phyloP scores from a whole-genome alignment of 2,113 vertebrate species.

The Hucho hucho region DNA sequence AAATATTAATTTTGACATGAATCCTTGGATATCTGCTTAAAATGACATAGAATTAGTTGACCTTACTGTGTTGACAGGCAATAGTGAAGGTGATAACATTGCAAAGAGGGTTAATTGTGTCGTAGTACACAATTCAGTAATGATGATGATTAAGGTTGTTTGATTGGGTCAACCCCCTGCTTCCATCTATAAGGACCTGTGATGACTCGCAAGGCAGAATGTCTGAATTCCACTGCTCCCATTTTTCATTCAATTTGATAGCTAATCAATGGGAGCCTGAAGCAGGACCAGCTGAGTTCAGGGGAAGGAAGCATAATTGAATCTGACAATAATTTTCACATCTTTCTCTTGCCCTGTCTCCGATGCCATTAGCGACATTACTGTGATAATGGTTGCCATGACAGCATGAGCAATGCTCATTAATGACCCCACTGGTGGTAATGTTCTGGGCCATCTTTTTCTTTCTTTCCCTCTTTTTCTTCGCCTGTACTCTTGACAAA shows the following conservation, averaged over 20 bases:
- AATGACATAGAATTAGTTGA: too few species aligned
- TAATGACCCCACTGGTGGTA: constrained; percentile 77
- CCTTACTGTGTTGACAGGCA: background rate
- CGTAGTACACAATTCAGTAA: constrained; percentile 58
- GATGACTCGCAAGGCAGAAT: constrained; percentile 66
- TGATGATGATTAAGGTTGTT: constrained; percentile 70
- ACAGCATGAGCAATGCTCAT: constrained; percentile 82
- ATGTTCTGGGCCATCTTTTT: constrained; percentile 70
- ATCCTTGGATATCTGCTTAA: too few species aligned
- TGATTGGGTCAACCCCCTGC: constrained; percentile 61
- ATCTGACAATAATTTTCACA: constrained; percentile 83
- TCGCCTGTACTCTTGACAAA: constrained; percentile 6
- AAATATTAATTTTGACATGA: too few species aligned
- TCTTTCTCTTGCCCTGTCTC: constrained; percentile 76
- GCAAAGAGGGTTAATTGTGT: constrained; percentile 43
- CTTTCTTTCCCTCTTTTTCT: background rate
- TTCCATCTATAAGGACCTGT: constrained; percentile 54
- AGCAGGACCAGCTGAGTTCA: constrained; percentile 75
- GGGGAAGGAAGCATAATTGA: constrained; percentile 77
- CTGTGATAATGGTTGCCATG: constrained; percentile 82
- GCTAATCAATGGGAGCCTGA: constrained; percentile 75
- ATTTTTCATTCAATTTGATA: constrained; percentile 73
- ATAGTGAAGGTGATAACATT: constrained; percentile 60
- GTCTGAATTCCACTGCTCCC: constrained; percentile 55
- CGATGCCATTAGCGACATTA: constrained; percentile 78